Base-by-base conservation (phyloP, 1,140 invertebrate genomes). In the Globodera rostochiensis region DNA sequence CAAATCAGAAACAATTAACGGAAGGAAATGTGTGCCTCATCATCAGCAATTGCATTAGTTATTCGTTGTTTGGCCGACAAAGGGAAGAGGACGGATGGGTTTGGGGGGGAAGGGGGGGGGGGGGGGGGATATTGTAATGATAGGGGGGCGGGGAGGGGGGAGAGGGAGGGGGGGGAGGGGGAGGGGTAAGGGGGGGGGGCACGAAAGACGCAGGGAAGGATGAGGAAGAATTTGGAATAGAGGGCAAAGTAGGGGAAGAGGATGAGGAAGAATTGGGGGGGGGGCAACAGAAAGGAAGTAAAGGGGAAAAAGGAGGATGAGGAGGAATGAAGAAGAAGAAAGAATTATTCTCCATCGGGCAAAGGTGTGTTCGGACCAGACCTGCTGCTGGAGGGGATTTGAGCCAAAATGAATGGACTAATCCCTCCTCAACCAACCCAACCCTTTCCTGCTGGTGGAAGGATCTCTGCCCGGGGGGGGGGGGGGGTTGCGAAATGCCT, bases 31-130 rank as follows among this genome's bases (percentile, higher is more conserved):
- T n/a, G 57, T 64, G 57, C 57, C 57, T 64, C 19, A 19, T 53
- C 50, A 53, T 3, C 36, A 53, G 50, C 15, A 13, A 64, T 64
- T 64, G 36, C 57, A 64, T 64, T 64, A 64, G 19, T 64, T 64
- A 64, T 64, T 64, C 57, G 11, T 64, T 64, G 19, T 64, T 71
- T 36, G 69, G 36, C 69, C 69, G 69, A 71, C 69, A 71, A 71
- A 71, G 69, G 69, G 69, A 36, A 71, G n/a, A 36, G 25, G 69
- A 36, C 6, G 8, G 6, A 71, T 36, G 25, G 69, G 7, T 15
- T 45, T 6, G 9, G 50, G 13, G 50, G 67, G 8, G 67, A 7
- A 7, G 7, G 25, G 25, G 25, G 25, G 25, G 25, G 60, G 13
- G 60, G 60, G 60, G 25, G 19, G 9, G 57, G 57, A 60, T 60